phyloP scores from a whole-genome alignment of 2,113 vertebrate genomes.

The Cariama cristata region DNA sequence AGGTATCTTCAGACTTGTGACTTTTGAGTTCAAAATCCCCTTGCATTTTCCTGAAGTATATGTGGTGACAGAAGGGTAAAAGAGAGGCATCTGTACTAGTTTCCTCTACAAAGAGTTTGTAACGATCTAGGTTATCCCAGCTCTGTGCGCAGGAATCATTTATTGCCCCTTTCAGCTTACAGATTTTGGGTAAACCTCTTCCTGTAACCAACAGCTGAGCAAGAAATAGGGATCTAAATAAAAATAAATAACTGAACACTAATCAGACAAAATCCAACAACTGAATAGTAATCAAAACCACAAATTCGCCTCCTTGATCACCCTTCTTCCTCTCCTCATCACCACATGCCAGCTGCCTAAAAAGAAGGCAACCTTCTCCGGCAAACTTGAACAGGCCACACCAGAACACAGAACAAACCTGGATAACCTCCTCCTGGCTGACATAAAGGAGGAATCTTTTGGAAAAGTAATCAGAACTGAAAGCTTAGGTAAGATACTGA shows the following conservation, averaged over 20 bases:
- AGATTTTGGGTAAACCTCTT: background rate
- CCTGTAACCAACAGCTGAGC: background rate
- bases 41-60: background rate
- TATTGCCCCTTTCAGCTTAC: background rate
- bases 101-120: background rate
- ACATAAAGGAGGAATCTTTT: background rate
- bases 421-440: background rate
- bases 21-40: background rate
- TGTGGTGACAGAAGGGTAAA: background rate
- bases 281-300: background rate
- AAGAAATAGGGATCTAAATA: background rate
- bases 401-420: background rate
- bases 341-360: background rate
- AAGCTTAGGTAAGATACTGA: background rate
- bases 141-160: background rate
- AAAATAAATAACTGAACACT: background rate
- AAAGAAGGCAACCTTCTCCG: background rate
- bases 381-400: background rate
- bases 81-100: background rate
- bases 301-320: background rate
- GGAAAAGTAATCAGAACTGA: background rate
- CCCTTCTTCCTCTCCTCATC: background rate
- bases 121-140: background rate
- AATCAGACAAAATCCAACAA: background rate
- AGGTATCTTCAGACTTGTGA: background rate